Base-by-base conservation (phyloP, 2,113 vertebrate species). In the Chaenogobius annularis region DNA sequence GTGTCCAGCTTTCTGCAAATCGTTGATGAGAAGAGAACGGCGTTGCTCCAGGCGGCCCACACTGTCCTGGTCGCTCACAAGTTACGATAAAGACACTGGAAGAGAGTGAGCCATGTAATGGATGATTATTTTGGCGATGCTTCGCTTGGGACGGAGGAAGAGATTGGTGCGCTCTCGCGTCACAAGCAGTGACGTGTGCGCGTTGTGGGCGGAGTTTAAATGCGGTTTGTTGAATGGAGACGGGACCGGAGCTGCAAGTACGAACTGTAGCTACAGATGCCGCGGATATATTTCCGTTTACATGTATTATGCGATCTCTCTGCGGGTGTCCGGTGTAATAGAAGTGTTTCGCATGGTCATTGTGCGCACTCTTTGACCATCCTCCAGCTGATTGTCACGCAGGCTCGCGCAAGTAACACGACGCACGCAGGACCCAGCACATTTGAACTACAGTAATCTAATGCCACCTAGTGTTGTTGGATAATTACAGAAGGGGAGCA, bases 121-220 rank as follows among this genome's bases (percentile, higher is more conserved):
- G 91, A 91, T 90, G 93, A 83, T 87, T 80, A 73, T 82, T 87
- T 78, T 77, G 83, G 75, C 69, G 81, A 89, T 90, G 93, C 90
- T 92, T 94, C 68, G 90, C 94, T 93, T 87, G 89, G 93, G 93
- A 93, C 92, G 90, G 87, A 92, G 93, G 93, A 85, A 77, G 84
- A 89, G 81, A 87, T 72, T 94, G 94, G 92, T 89, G 94, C 94
- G 95, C 93, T 94, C 90, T 80, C 90, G 92, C 95, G 95, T 95
- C 93, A 92, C 92, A 90, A 94, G 91, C 92, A 85, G 91, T 93
- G 93, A 93, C 94, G 95, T 93, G 83, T 23, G 85, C 75, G 92
- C 37, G 35, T 93, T 89, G 46, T 71, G 87, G 95, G 94, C 89
- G 91, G 90, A 80, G 86, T 88, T 92, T 88, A 90, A 91, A 93